phyloP scores from a whole-genome alignment of 2,888 invertebrate species.

The Spialia ferax region DNA sequence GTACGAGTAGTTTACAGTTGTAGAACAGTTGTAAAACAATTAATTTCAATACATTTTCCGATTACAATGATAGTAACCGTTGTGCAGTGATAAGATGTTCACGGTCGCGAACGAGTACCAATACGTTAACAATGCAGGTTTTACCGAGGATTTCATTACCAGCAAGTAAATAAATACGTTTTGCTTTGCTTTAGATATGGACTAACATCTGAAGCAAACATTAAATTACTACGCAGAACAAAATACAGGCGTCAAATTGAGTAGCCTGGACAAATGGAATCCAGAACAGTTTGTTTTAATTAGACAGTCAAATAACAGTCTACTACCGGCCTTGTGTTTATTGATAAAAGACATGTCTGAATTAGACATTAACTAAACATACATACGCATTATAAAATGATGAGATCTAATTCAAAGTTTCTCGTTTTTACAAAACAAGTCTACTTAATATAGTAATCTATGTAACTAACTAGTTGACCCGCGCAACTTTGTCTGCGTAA shows the following conservation, averaged over 20 bases:
- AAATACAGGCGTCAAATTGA: neutral
- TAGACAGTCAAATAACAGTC: slow-evolving; percentile 1
- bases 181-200: neutral
- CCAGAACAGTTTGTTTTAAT: slow-evolving; percentile 4
- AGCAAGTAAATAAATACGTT: neutral
- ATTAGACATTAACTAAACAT: no score
- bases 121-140: neutral
- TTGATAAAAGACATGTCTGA: neutral
- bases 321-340: neutral
- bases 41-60: neutral
- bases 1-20: no score
- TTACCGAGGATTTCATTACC: neutral
- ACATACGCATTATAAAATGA: neutral
- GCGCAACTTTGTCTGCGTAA: no score
- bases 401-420: no score
- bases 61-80: neutral
- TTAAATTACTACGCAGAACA: neutral
- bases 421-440: no score
- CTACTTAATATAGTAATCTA: no score
- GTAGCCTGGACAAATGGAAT: neutral
- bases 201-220: no score
- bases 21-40: no score
- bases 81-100: neutral
- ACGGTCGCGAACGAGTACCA: neutral
- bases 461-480: no score